These are phyloP conservation scores for Argyra leucocephala DNA, from an alignment of 2,888 invertebrate species.

Conservation along the genomic window DNA sequence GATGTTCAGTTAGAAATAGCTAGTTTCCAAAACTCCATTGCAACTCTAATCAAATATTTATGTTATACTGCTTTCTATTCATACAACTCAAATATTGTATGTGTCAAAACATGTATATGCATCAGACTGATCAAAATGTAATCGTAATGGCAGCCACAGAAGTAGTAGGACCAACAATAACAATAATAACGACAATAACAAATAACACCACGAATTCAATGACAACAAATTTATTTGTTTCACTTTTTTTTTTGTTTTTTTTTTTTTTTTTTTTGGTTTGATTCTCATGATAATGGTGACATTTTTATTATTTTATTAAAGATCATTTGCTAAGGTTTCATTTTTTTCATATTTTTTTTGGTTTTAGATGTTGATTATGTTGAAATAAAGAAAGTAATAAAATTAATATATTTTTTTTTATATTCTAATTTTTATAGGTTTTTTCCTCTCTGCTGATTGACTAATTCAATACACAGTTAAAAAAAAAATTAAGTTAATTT, in stretches of 20 bases:
- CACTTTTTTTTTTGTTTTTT: not conserved
- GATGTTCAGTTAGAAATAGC: too few relatives aligned
- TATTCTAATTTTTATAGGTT: conserved; percentile 1
- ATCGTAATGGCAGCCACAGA: too few relatives aligned
- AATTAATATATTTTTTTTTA: not conserved
- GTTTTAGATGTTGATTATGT: not conserved
- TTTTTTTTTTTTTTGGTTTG: not conserved
- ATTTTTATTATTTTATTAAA: conserved; percentile 4
- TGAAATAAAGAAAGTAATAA: not conserved
- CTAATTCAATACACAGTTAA: not conserved
- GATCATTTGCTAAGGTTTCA: not conserved
- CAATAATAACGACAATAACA: too few relatives aligned
- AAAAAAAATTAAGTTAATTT: too few relatives aligned
- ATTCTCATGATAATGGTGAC: not conserved
- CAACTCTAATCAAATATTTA: too few relatives aligned
- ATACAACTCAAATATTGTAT: too few relatives aligned
- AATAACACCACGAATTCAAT: not conserved
- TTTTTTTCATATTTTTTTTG: not conserved
- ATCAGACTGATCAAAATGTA: too few relatives aligned
- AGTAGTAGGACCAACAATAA: too few relatives aligned
- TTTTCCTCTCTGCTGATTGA: not conserved
- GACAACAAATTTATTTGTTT: not conserved
- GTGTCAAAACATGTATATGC: too few relatives aligned
- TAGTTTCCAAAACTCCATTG: too few relatives aligned
- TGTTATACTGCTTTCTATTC: too few relatives aligned